Base-by-base conservation (phyloP, 2,113 vertebrate genomes). In the Rhea americana region DNA sequence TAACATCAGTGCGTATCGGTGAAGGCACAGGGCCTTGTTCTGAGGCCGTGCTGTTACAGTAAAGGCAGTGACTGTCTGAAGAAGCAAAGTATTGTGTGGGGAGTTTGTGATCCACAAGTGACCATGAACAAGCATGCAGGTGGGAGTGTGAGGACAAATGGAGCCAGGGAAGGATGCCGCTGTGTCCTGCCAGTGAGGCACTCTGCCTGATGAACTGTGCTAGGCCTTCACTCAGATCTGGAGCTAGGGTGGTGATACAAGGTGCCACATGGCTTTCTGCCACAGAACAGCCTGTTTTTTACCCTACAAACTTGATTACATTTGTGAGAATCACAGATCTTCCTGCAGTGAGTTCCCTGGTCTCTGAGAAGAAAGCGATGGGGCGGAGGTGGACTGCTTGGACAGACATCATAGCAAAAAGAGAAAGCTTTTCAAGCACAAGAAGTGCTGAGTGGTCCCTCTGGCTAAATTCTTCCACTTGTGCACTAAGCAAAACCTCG, bases 241-340 rank as follows among this genome's bases (percentile, higher is more conserved):
- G 68, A 30, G 43, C n/a, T 47, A 7, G 50, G 30, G 32, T 41
- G 12, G 37, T 3, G 37, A 6, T 1, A 0, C 0, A 2, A 67
- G 58, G 14, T 5, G 3, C 37, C n/a, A 66, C 78, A 50, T 4
- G 1, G 22, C 21, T 25, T 47, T 4, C 41, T 48, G 53, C 51
- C 5, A 2, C 51, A 11, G 58, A 9, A 25, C 41, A 1, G 5
- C 18, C 61, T 17, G 7, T 11, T 47, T 16, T 2, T 0, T 32
- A 7, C 45, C 26, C 0, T 16, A 30, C 32, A 1, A 1, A 1
- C 35, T 53, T 55, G 41, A 10, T 2, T 3, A 0, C 13, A 0
- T 12, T 56, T 22, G 13, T 15, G 72, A 37, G 41, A 25, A 1
- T 26, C 72, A 41, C 43, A 56, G 0, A 6, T 12, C 30, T 16